These are phyloP conservation scores for Myripristis murdjan DNA, from an alignment of 2,797 vertebrate species.

Conservation along the genomic window DNA sequence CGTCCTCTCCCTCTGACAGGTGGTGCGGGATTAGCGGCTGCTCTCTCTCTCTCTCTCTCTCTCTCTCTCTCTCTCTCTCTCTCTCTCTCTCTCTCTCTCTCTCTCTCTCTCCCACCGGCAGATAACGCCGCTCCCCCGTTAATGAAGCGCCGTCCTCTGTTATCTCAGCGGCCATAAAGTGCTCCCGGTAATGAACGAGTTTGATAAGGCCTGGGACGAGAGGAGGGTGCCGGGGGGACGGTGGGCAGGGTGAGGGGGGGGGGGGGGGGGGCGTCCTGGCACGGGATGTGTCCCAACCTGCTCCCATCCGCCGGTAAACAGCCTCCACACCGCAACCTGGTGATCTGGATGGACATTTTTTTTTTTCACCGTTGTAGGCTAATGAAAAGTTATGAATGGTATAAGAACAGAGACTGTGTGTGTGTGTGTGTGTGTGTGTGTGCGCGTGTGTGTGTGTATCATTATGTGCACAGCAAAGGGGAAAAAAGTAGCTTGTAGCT, in stretches of 20 bases:
- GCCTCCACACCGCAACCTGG: too few relatives aligned
- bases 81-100: too few relatives aligned
- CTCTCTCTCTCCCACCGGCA: slow-evolving; percentile 20
- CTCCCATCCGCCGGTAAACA: not conserved
- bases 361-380: too few relatives aligned
- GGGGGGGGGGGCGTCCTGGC: not conserved
- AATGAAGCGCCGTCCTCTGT: slow-evolving; percentile 62
- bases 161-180: slow-evolving; percentile 67
- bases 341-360: too few relatives aligned
- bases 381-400: too few relatives aligned
- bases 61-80: too few relatives aligned
- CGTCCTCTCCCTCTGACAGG: too few relatives aligned
- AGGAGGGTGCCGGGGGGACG: not conserved
- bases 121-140: slow-evolving; percentile 62
- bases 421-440: not conserved
- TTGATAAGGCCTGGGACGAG: slow-evolving; percentile 37
- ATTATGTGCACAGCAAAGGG: not conserved
- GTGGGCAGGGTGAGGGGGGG: not conserved
- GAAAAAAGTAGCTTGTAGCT: not conserved
- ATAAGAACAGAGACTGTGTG: not conserved
- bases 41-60: too few relatives aligned
- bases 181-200: slow-evolving; percentile 51
- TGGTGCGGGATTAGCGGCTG: too few relatives aligned
- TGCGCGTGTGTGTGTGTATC: not conserved
- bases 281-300: slow-evolving; percentile 11